Base-by-base conservation (phyloP, 2,797 vertebrate species). In the Numenius phaeopus region DNA sequence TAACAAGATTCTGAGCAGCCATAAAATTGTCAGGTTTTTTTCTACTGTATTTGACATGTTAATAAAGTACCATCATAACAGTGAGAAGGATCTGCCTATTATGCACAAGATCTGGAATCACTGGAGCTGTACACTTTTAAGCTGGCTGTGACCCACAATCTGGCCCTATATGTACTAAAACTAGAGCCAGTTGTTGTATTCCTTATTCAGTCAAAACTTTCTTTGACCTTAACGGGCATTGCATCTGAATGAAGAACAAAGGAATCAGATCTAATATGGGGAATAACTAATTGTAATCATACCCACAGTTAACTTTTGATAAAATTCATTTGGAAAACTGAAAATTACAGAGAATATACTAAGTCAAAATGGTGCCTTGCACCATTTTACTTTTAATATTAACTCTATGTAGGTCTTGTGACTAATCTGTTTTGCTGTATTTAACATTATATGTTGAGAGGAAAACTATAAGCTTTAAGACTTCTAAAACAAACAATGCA, bases 191-290 rank as follows among this genome's bases (percentile, higher is more conserved):
- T 66, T 72, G 57, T 32, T 83, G 52, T 84, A 92, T 89, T 90
- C 94, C 95, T 96, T 97, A 96, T 97, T 97, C 92, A 97, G 95
- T 87, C 95, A 97, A 97, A 97, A 95, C 89, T 86, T 78, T 91
- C 87, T 76, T 83, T 86, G 84, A 83, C 94, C 58, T 71, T 81
- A 78, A 66, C 23, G 58, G 65, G 84, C 2, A 1, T 64, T 85
- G 80, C 49, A 49, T 59, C 65, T 94, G 58, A 92, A 95, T 65
- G 69, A 92, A 89, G 84, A 87, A 91, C 83, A 96, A 89, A 84
- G 42, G 52, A 46, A 83, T 90, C 58, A 69, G 14, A 65, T 85
- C 61, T 78, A 47, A 52, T 40, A 82, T 2, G 17, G 24, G 20
- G 65, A 87, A 22, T 42, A 72, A 34, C 82, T 75, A 90, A 94